Evolutionary conservation across 2,113 vertebrate species (phyloP).

Genomic region (Gadus chalcogrammus): DNA sequence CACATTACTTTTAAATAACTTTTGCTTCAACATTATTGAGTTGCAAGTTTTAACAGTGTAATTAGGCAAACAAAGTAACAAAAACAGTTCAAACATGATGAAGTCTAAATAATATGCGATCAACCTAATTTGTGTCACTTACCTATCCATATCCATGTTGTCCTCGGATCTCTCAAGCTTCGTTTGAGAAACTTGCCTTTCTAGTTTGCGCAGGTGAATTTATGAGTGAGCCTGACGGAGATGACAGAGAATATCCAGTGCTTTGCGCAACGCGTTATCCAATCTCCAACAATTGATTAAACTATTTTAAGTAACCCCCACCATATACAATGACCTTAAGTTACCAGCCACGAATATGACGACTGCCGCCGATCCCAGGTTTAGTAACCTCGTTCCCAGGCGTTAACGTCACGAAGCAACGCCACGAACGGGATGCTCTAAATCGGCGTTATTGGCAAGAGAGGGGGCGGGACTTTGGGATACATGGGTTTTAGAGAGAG

Average conservation of each 20-base stretch:
- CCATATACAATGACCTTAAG: too few relatives aligned
- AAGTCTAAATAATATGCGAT: too few relatives aligned
- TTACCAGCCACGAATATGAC: too few relatives aligned
- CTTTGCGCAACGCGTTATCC: constrained; percentile 76
- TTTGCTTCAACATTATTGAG: too few relatives aligned
- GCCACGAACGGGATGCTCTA: too few relatives aligned
- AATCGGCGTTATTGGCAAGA: too few relatives aligned
- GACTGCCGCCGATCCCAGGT: too few relatives aligned
- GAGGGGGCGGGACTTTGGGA: too few relatives aligned
- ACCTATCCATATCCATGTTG: constrained; percentile 97
- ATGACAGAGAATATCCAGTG: constrained; percentile 59
- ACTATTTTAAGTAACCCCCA: constrained; percentile 5
- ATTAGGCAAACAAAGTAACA: neutral
- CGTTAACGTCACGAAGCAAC: too few relatives aligned
- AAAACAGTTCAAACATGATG: neutral
- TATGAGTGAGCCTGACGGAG: constrained; percentile 52
- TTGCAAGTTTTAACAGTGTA: too few relatives aligned
- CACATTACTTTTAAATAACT: neutral
- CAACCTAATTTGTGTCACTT: constrained; percentile 67
- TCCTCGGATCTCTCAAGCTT: constrained; percentile 71
- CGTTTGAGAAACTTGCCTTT: constrained; percentile 91
- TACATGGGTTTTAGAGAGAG: too few relatives aligned
- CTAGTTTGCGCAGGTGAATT: constrained; percentile 88
- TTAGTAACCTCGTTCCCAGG: too few relatives aligned
- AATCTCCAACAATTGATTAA: neutral